Base-by-base conservation (phyloP, 2,113 vertebrate species). In the Zootoca vivipara region DNA sequence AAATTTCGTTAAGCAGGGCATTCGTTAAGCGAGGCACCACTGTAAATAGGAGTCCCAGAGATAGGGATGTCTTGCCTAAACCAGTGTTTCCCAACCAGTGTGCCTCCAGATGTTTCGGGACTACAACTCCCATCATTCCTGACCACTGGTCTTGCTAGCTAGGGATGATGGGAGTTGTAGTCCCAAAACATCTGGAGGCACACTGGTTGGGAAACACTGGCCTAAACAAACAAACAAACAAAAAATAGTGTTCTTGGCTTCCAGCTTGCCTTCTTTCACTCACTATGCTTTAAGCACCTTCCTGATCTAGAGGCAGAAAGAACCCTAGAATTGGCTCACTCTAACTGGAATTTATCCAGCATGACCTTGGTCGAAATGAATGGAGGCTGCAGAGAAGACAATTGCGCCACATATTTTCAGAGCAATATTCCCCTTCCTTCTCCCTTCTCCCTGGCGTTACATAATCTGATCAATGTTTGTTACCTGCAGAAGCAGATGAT, bases 401-500 rank as follows among this genome's bases (percentile, higher is more conserved):
- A 64, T 26, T 15, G 12, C 33, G 9, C 6, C 70, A 7, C 9
- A 82, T 42, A 1, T 62, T 58, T 73, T 28, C 86, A 81, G 33
- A 72, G 52, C 16, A 73, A n/a, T 26, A 5, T 18, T 38, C 58
- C 33, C 35, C 74, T 64, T 33, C 42, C 40, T 78, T 13, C 1
- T 22, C 30, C 38, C n/a, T 1, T 22, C 2, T 80, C 1, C 7
- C 1, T 3, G 3, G 22, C 4, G 30, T 0, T 5, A 6, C 16
- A 24, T 15, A 10, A 35, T 40, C 52, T 16, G 0, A 9, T 13
- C 26, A 1, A 3, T 9, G 24, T 8, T 1, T 83, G 22, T 13
- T 90, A 97, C 97, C 97, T 97, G 96, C 30, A 97, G 94, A 0
- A 97, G 94, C n/a, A 99, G 97, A 92, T 98, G 98, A 62, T 99